Base-by-base conservation (phyloP, 2,888 invertebrate genomes). In the Dicycla oo region DNA sequence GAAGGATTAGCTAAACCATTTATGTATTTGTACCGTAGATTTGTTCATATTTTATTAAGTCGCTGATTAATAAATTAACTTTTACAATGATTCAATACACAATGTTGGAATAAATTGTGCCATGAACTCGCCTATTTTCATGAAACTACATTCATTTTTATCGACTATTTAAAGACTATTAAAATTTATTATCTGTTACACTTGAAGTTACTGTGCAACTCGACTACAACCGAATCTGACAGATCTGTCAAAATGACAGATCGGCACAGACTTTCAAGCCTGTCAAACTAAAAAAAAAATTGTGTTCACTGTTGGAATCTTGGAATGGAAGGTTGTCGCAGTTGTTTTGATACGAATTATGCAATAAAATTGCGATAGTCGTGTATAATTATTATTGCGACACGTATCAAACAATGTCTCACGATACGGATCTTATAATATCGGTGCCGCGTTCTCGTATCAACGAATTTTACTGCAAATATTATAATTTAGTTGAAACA, bases 401-500 rank as follows among this genome's bases (percentile, higher is more conserved):
- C 85, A 87, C 70, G 58, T 72, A 85, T 78, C 75, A 76, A 89
- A 94, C 88, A 91, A 95, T 95, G 95, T 95, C 95, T 91, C 91
- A 92, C 87, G 95, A 94, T 83, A 89, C 91, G 80, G 94, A 95
- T 87, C 86, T 93, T 75, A 84, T 91, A 71, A 93, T 96, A 92
- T 91, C 93, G 82, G 94, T 96, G 85, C 95, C 95, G 84, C 94
- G 95, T 77, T 91, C 92, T 82, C 93, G 94, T 91, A 85, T 95
- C 78, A 89, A 90, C 34, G 94, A 95, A 85, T 96, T 96, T 88
- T 94, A 93, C 83, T 92, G 87, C 82, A 95, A 94, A 87, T 95
- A 95, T 89, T 91, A 93, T 49, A 95, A 95, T 92, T 93, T 95
- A 87, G 94, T 95, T 75, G 96, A 96, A 94, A 94, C 94, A 89